Evolutionary conservation across 2,113 vertebrate genomes (phyloP).

Genomic region (Chascanopsetta lugubris): DNA sequence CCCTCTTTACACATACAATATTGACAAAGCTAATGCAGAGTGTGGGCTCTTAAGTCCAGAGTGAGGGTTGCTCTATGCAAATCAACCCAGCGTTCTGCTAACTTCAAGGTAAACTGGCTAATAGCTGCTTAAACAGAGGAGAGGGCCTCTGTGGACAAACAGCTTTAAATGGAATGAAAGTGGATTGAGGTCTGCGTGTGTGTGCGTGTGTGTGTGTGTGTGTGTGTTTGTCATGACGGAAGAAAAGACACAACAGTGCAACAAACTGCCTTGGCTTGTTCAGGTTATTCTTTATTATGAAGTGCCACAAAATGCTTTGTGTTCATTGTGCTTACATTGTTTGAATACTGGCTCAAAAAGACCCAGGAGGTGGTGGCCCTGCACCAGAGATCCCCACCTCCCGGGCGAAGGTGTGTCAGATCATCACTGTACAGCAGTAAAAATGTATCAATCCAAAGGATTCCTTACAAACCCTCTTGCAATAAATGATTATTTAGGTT

Average conservation of each 20-base stretch:
- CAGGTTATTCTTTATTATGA: constrained; percentile 88
- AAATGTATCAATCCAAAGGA: constrained; percentile 83
- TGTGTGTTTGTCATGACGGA: not conserved
- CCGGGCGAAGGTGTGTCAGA: constrained; percentile 79
- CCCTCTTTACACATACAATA: constrained; percentile 71
- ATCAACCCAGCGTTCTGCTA: constrained; percentile 44
- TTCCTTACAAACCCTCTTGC: constrained; percentile 83
- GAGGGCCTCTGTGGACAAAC: not conserved
- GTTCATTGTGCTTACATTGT: constrained; percentile 89
- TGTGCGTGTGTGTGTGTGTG: not conserved
- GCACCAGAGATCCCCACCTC: constrained; percentile 75
- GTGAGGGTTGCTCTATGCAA: constrained; percentile 50
- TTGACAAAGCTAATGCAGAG: constrained; percentile 63
- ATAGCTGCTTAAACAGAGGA: constrained; percentile 33
- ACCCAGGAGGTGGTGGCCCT: constrained; percentile 70
- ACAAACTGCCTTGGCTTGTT: constrained; percentile 72
- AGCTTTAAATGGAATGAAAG: constrained; percentile 8
- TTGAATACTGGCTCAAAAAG: constrained; percentile 86
- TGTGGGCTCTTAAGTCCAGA: constrained; percentile 40
- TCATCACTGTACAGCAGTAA: constrained; percentile 84
- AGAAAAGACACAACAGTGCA: constrained; percentile 54
- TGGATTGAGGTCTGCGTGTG: too few relatives aligned
- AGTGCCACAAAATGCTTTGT: constrained; percentile 88
- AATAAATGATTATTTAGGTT: constrained; percentile 77
- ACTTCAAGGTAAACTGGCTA: constrained; percentile 38